Percentiles rank a stretch among this genome's conserved stretches.
Evolutionary conservation across 2,888 invertebrate species (phyloP).

Genomic region (Tetheella fluctuosa): DNA sequence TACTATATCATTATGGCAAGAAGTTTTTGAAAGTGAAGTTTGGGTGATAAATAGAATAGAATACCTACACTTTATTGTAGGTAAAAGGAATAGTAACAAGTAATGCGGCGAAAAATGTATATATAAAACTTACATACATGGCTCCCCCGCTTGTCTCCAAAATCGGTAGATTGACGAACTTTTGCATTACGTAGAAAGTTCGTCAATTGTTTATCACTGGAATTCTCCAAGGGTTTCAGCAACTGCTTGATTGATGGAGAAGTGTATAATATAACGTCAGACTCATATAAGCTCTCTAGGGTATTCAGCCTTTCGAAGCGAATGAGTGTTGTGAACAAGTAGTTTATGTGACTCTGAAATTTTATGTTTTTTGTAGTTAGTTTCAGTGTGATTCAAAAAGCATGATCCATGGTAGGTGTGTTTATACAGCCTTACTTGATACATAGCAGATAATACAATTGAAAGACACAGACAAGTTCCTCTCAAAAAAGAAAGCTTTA

Average conservation of each 20-base stretch:
- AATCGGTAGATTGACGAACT: background rate
- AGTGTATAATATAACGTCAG: conserved; percentile 35
- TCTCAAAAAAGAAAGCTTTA: conserved; percentile 37
- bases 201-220: conserved; percentile 22
- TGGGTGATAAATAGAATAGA: too few species aligned
- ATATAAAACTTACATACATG: background rate
- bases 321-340: conserved; percentile 50
- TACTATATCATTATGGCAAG: too few species aligned
- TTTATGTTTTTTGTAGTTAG: too few species aligned
- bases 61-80: too few species aligned
- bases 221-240: conserved; percentile 28
- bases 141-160: background rate
- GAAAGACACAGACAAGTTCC: conserved; percentile 46
- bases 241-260: conserved; percentile 38
- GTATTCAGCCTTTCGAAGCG: conserved; percentile 37
- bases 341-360: conserved; percentile 57
- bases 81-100: too few species aligned
- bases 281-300: conserved; percentile 39
- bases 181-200: conserved; percentile 27
- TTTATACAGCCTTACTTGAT: conserved; percentile 47
- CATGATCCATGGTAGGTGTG: background rate
- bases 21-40: too few species aligned
- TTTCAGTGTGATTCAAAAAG: too few species aligned
- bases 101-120: too few species aligned
- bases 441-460: conserved; percentile 45